phyloP scores from a whole-genome alignment of 2,797 vertebrate genomes.

The Salarias fasciatus region DNA sequence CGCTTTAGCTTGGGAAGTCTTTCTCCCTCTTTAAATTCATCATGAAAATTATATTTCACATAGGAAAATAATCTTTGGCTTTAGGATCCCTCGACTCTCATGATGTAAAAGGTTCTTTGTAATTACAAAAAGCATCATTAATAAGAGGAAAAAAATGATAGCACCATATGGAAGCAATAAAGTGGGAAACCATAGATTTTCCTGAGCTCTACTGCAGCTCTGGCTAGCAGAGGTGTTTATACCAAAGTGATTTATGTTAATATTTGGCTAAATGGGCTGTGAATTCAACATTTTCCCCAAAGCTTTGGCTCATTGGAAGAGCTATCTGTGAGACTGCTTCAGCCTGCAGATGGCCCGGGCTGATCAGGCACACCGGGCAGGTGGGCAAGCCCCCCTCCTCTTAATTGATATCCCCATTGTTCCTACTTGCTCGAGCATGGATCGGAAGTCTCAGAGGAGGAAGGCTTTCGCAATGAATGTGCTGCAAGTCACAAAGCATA shows the following conservation, averaged over 20 bases:
- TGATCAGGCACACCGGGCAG: constrained; percentile 53
- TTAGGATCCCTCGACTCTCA: constrained; percentile 9
- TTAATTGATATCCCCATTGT: constrained; percentile 70
- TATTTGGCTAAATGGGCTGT: constrained; percentile 75
- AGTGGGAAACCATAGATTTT: constrained; percentile 28
- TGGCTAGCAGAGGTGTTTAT: constrained; percentile 55
- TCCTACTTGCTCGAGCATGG: constrained; percentile 65
- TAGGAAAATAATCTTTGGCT: background rate
- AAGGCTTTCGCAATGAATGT: constrained; percentile 36
- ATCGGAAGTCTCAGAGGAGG: constrained; percentile 44
- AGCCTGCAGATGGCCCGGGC: constrained; percentile 59
- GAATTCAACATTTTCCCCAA: constrained; percentile 68
- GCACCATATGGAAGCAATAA: constrained; percentile 27
- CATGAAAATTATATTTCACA: background rate
- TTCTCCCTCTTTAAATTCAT: background rate
- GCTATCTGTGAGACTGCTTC: constrained; percentile 54
- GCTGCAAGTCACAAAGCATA: constrained; percentile 56
- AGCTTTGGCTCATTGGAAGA: constrained; percentile 73
- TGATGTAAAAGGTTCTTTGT: constrained; percentile 8
- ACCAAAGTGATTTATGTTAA: constrained; percentile 75
- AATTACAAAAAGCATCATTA: constrained; percentile 31
- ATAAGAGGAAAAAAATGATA: constrained; percentile 10
- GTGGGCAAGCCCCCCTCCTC: constrained; percentile 55
- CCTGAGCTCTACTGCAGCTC: constrained; percentile 27
- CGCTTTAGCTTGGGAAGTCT: too few species aligned